phyloP scores from a whole-genome alignment of 1,140 invertebrate species.

The Andricus grossulariae region DNA sequence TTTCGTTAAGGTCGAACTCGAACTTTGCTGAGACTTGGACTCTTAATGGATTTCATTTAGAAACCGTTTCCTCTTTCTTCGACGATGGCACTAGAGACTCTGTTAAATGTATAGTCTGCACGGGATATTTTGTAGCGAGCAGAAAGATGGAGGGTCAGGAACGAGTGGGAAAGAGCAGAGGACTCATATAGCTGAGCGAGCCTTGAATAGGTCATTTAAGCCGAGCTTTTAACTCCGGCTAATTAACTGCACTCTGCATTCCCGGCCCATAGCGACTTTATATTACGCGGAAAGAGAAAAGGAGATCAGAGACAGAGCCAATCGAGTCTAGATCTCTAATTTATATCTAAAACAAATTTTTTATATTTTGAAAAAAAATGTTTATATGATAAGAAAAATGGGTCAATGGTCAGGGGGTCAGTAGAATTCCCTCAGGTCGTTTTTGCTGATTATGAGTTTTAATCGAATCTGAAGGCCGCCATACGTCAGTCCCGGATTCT shows the following conservation, averaged over 20 bases:
- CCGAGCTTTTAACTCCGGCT: slow-evolving; percentile 57
- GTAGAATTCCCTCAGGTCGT: too few species aligned
- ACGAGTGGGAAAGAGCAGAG: slow-evolving; percentile 29
- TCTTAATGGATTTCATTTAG: slow-evolving; percentile 56
- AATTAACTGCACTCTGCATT: slow-evolving; percentile 54
- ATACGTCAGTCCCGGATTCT: slow-evolving; percentile 34
- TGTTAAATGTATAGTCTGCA: too few species aligned
- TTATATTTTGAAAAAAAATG: too few species aligned
- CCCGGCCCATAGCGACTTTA: too few species aligned
- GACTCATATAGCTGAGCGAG: slow-evolving; percentile 44
- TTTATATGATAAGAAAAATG: background rate
- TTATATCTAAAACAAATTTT: too few species aligned
- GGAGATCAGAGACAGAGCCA: too few species aligned
- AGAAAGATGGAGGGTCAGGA: background rate
- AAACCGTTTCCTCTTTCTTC: background rate
- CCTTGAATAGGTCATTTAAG: slow-evolving; percentile 61
- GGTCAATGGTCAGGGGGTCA: slow-evolving; percentile 13
- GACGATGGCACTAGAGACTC: too few species aligned
- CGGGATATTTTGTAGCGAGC: too few species aligned
- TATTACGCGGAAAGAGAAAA: too few species aligned
- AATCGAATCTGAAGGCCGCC: slow-evolving; percentile 34
- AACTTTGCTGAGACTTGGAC: background rate
- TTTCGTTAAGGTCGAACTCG: slow-evolving; percentile 40
- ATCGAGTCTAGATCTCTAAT: too few species aligned
- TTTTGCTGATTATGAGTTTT: slow-evolving; percentile 28